Base-by-base conservation (phyloP, 2,888 invertebrate genomes). In the Heteropelma amictum region DNA sequence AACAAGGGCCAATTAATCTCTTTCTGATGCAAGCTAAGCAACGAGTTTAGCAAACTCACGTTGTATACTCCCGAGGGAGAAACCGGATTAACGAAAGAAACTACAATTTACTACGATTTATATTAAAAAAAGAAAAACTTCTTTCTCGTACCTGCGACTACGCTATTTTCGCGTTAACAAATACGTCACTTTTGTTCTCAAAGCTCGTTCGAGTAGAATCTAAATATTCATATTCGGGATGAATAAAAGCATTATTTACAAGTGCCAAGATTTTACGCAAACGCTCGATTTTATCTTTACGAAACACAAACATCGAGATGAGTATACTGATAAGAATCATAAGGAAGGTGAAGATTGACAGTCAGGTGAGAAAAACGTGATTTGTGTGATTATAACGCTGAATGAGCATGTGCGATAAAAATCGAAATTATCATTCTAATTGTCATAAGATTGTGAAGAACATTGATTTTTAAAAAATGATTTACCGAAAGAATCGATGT, bases 11-110 rank as follows among this genome's bases (percentile, higher is more conserved):
- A 75, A 69, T 77, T 75, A 68, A 69, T 42, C 40, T n/a, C 47
- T 75, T 79, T 80, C 80, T 83, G 84, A 84, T 78, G 83, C 83
- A 84, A 83, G 72, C 67, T 38, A 8, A 14, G 33, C 28, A 23
- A 3, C 30, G 60, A 51, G 73, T 76, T 78, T 79, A 77, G 74
- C 76, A 69, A 78, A 74, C 47, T 60, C 45, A 49, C 21, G 28
- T 23, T 8, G 21, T n/a, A 5, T 47, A 8, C 14, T 51, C 14
- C 17, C 7, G 8, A 8, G 7, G 14, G 38, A 12, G 12, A 38
- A 12, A 38, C 14, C 12, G 12, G 10, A 8, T 38, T 38, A n/a
- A n/a, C n/a, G n/a, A n/a, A n/a, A n/a, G n/a, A n/a, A n/a, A n/a
- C 12, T n/a, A 35, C 12, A n/a, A 35, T 35, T 35, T n/a, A 35